Evolutionary conservation across 1,140 invertebrate species (phyloP), one percentile per base, ranked within the genome.

Genomic region (Micrasema longulum): DNA sequence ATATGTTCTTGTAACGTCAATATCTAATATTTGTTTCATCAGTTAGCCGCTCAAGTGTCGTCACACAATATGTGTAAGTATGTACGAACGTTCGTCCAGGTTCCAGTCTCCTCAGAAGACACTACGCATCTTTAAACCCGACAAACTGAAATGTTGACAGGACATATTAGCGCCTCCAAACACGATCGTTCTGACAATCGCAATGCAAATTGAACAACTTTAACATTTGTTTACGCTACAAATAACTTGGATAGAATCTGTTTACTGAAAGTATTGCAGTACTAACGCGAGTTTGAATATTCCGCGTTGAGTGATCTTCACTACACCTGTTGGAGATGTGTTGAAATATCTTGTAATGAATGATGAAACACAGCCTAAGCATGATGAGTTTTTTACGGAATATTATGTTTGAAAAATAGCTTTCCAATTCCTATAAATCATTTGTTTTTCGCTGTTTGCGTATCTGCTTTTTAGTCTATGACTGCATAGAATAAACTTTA

Each of bases 121-220:
- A 36, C 31, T 16, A 14, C 47, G 50, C 38, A 62, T 62, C 69
- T 71, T 75, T 71, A 71, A 75, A 75, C 47, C 52, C 36, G 73
- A 62, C 69, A 75, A 75, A 75, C 73, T 55, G 48, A 67, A 52
- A 63, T 75, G 70, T 75, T 75, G 70, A 72, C 74, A 57, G 22
- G 52, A 48, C 18, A 18, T 35, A 38, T 75, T 75, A 75, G 70
- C 74, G 65, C 57, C 68, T 43, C 45, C 60, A 65, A 63, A 75
- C 65, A 53, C 66, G 65, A 53, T 43, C 65, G 20, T n/a, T 35
- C 43, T 22, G 41, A 75, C 74, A 75, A 75, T 75, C 69, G 38
- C 60, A 64, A 43, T 69, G 74, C 74, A 75, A 75, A 75, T 75
- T 75, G 74, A 66, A 70, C 74, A 72, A 70, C 74, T 75, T 75